phyloP scores from a whole-genome alignment of 2,797 vertebrate species.

The Myotis findleyi region DNA sequence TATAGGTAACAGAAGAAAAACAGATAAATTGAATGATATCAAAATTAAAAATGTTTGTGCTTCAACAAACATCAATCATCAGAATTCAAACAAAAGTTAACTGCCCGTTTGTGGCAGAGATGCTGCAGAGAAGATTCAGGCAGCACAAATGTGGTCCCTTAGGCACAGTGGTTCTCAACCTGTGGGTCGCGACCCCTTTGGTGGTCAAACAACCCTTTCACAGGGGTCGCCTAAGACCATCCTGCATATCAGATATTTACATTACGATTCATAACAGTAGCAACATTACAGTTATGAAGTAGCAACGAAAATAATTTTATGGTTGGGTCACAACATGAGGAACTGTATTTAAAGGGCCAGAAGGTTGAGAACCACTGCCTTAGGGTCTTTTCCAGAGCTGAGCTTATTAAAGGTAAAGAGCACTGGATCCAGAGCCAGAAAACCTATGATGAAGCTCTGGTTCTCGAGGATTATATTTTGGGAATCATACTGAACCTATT shows the following conservation, averaged over 20 bases:
- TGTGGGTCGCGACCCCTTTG: too few species aligned
- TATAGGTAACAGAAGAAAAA: background rate
- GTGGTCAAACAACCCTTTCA: too few species aligned
- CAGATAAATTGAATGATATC: background rate
- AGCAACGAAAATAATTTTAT: too few species aligned
- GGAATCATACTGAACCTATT: background rate
- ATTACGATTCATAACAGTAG: too few species aligned
- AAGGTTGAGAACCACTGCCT: too few species aligned
- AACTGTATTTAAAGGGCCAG: too few species aligned
- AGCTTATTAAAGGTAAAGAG: background rate
- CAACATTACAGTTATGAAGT: too few species aligned
- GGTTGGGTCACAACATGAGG: too few species aligned
- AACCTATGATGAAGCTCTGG: slow-evolving; percentile 23
- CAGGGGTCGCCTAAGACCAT: too few species aligned
- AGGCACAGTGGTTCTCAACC: background rate
- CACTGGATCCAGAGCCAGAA: background rate
- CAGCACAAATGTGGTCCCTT: background rate
- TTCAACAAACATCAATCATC: background rate
- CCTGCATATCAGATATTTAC: too few species aligned
- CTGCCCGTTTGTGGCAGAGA: slow-evolving; percentile 41
- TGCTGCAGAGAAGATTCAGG: background rate
- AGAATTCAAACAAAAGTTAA: slow-evolving; percentile 44
- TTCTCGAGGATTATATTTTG: background rate
- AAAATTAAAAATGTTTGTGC: background rate
- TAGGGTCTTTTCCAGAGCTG: slow-evolving; percentile 13